These are phyloP conservation scores for Amphipoea lucens DNA, from an alignment of 2,888 invertebrate species.

Conservation along the genomic window DNA sequence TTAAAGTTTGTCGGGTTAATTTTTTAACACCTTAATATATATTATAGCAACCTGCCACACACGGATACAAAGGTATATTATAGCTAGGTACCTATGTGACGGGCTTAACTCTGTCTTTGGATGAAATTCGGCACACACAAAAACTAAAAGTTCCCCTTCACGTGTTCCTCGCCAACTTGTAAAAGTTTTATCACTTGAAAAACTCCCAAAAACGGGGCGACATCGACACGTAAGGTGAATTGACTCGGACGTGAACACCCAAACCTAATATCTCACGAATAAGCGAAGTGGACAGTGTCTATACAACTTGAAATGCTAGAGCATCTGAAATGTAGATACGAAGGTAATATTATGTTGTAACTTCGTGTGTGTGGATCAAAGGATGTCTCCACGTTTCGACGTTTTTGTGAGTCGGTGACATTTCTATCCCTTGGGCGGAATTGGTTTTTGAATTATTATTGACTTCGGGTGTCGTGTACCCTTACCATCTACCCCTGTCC, in stretches of 20 bases:
- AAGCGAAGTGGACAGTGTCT: slow-evolving; percentile 15
- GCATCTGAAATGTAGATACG: slow-evolving; percentile 14
- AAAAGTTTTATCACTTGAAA: background rate
- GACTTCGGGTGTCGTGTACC: background rate
- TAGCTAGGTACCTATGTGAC: no score
- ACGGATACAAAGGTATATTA: no score
- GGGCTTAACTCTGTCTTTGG: no score
- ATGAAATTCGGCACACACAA: no score
- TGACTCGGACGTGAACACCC: slow-evolving; percentile 16
- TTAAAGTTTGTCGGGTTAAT: no score
- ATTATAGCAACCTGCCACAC: no score
- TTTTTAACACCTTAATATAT: no score
- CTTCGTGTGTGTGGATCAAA: slow-evolving; percentile 4
- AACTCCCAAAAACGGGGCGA: background rate
- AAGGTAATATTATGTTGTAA: slow-evolving; percentile 16
- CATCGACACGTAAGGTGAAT: background rate
- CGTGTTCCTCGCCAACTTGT: no score
- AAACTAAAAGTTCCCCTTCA: background rate
- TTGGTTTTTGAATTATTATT: slow-evolving; percentile 23
- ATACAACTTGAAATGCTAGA: slow-evolving; percentile 12
- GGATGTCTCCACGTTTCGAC: no score
- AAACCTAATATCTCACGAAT: slow-evolving; percentile 27
- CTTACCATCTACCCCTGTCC: background rate
- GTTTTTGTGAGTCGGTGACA: background rate
- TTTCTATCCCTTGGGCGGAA: slow-evolving; percentile 8